A percentile compares a stretch with the other conserved stretches of the same genome.
Evolutionary conservation across 2,113 vertebrate genomes (phyloP).

Genomic region (Callipepla squamata): DNA sequence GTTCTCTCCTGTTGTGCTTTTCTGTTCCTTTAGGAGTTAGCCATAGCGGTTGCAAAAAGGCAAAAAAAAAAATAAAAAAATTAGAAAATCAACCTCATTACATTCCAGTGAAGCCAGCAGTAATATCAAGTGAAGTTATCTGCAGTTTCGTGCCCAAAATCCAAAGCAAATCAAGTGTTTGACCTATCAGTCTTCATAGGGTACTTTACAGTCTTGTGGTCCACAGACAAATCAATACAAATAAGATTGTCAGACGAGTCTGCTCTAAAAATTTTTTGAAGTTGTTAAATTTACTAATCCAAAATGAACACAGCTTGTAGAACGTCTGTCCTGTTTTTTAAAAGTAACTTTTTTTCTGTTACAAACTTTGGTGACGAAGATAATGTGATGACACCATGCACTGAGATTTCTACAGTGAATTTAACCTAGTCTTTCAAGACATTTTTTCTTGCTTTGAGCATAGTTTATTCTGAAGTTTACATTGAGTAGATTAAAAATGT

Average conservation of each 20-base stretch:
- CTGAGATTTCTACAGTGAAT: neutral
- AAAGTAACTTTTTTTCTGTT: neutral
- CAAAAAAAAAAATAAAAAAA: accelerated
- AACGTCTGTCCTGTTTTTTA: neutral
- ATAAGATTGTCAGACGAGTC: neutral
- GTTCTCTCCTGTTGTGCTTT: neutral
- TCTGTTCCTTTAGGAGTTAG: neutral
- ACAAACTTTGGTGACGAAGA: neutral
- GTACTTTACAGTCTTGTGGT: neutral
- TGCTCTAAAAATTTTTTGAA: neutral
- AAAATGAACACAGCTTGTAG: neutral
- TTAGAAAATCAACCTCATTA: neutral
- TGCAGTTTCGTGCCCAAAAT: neutral
- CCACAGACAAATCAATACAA: neutral
- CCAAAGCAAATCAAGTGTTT: slow-evolving; percentile 7
- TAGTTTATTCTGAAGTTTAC: too few relatives aligned
- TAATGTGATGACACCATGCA: neutral
- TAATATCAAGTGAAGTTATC: neutral
- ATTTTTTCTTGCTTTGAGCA: neutral
- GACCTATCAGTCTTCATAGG: neutral
- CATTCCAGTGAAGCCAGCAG: neutral
- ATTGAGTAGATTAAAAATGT: neutral
- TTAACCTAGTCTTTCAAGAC: neutral
- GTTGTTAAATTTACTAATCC: neutral
- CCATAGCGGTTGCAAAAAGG: neutral